Percentiles rank a stretch among this genome's conserved stretches.
Conservation (phyloP, 1,140 invertebrate species). For the Drosophila lacertosa region DNA sequence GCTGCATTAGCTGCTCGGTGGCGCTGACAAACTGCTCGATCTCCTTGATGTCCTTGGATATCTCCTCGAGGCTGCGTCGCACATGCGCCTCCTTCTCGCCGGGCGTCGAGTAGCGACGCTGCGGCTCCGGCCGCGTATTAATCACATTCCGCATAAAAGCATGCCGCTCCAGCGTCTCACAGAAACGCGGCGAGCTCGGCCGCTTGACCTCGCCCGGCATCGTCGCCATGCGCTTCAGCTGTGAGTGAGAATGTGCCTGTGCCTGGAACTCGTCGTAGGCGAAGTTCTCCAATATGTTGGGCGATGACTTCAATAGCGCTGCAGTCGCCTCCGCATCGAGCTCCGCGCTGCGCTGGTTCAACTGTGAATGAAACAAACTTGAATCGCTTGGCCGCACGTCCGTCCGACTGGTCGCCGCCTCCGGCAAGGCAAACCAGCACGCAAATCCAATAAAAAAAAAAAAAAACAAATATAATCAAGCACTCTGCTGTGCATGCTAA, state of each 20-base stretch:
- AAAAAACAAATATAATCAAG: slow-evolving; percentile 18
- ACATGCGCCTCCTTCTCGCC: slow-evolving; percentile 76
- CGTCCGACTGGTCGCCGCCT: slow-evolving; percentile 19
- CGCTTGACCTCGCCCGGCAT: slow-evolving; percentile 14
- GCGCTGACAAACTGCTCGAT: slow-evolving; percentile 82
- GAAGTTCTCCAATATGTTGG: slow-evolving; percentile 79
- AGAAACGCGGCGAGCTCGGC: slow-evolving; percentile 63
- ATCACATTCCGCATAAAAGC: slow-evolving; percentile 80
- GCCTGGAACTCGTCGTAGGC: slow-evolving; percentile 68
- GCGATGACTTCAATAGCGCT: slow-evolving; percentile 72
- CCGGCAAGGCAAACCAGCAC: slow-evolving; percentile 58
- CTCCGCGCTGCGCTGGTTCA: slow-evolving; percentile 56
- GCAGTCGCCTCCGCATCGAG: slow-evolving; percentile 62
- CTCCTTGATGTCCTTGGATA: slow-evolving; percentile 78
- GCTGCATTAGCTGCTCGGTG: slow-evolving; percentile 73
- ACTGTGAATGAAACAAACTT: slow-evolving; percentile 48
- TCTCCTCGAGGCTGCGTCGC: slow-evolving; percentile 80
- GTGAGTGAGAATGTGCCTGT: slow-evolving; percentile 18
- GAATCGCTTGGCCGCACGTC: slow-evolving; percentile 1
- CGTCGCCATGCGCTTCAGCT: slow-evolving; percentile 66
- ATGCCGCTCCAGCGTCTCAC: slow-evolving; percentile 76
- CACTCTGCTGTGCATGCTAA: slow-evolving; percentile 68
- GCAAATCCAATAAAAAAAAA: slow-evolving; percentile 71
- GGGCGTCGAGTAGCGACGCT: slow-evolving; percentile 72
- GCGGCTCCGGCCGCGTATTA: slow-evolving; percentile 62